Evolutionary conservation across 2,797 vertebrate species (phyloP), one percentile per base, ranked within the genome.

Genomic region (Myripristis murdjan): DNA sequence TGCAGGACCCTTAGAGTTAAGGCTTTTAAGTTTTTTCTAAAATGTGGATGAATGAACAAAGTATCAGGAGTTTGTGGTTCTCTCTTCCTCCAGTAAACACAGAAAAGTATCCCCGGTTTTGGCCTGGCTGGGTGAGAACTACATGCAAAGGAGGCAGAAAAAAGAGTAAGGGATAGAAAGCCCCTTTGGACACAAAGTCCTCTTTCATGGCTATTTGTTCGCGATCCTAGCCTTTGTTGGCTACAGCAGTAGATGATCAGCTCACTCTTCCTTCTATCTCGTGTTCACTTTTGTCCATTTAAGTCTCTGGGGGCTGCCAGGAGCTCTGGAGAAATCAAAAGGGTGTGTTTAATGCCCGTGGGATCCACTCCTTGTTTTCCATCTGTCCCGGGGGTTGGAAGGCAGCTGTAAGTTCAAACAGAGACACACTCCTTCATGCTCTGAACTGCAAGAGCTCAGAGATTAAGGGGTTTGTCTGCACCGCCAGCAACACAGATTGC

Each of bases 331-430:
- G 87, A 74, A 80, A 70, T 65, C 80, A 61, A 61, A 72, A 77
- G 82, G 90, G 71, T 35, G 85, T 86, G 82, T 81, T 89, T 52
- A 81, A 79, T 75, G 76, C 90, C 77, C 68, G 63, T 85, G 81
- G 85, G 85, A 88, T 93, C 93, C 91, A 75, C 71, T 94, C 90
- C 93, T 92, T 91, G 87, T 93, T 94, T 95, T 95, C 84, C 85
- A 48, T 83, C 82, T 85, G 81, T 91, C 91, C 91, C 59, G 59
- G 85, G 89, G 86, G 87, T 91, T 86, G 88, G 90, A 91, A 93
- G 84, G 82, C 91, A 92, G 89, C 92, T 89, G 87, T 85, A 91
- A 90, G 90, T 94, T 94, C 89, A 92, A 92, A 92, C 92, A 91
- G 85, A 91, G 82, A 91, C 87, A 86, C 88, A 88, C 89, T 91